These are phyloP conservation scores for Bombycilla garrulus DNA, from an alignment of 2,113 vertebrate genomes.

Conservation along the genomic window DNA sequence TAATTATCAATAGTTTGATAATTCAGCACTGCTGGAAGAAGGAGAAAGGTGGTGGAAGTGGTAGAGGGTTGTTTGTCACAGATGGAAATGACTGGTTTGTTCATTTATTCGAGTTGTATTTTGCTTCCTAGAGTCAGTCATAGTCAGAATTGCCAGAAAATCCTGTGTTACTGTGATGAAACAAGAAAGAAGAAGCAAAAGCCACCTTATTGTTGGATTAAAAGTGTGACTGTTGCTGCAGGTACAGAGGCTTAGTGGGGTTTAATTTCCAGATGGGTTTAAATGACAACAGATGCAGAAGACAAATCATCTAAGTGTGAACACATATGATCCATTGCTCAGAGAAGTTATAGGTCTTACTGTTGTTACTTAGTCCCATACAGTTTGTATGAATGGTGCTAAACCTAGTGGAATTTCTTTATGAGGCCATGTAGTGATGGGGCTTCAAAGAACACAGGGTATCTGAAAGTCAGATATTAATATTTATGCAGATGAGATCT, in stretches of 20 bases:
- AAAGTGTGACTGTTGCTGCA: not conserved
- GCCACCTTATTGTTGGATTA: not conserved
- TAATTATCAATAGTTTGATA: not conserved
- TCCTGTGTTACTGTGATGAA: not conserved
- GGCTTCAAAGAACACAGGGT: not conserved
- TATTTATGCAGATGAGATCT: not conserved
- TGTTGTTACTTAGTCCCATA: not conserved
- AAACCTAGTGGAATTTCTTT: not conserved
- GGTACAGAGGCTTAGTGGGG: not conserved
- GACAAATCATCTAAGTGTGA: not conserved
- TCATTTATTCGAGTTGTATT: not conserved
- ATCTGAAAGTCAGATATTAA: not conserved
- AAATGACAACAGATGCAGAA: not conserved
- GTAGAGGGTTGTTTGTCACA: not conserved
- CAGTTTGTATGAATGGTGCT: not conserved
- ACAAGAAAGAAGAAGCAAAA: not conserved
- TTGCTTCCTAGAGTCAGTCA: not conserved
- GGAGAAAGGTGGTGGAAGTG: not conserved
- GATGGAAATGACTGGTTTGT: not conserved
- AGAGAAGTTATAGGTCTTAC: not conserved
- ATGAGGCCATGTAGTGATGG: not conserved
- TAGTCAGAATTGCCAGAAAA: not conserved
- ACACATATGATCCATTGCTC: rapidly evolving
- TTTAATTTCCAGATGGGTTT: not conserved
- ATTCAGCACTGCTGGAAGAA: not conserved